Evolutionary conservation across 2,797 vertebrate genomes (phyloP).

Genomic region (Coreius guichenoti): DNA sequence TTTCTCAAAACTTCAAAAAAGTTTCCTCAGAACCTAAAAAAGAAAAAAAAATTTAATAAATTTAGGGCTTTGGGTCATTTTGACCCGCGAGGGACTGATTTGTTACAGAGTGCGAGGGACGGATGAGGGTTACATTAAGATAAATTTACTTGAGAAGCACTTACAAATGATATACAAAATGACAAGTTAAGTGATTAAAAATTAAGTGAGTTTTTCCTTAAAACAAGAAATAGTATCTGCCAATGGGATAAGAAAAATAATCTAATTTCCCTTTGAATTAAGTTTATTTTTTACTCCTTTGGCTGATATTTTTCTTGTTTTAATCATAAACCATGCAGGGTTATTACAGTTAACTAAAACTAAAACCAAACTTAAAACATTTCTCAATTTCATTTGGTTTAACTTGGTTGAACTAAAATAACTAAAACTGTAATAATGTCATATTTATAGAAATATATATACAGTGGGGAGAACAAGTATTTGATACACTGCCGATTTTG

Average conservation of each 20-base stretch:
- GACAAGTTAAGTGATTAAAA: background rate
- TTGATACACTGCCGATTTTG: too few species aligned
- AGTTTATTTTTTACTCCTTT: background rate
- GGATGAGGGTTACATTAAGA: too few species aligned
- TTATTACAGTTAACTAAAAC: background rate
- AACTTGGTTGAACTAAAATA: background rate
- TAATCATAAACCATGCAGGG: background rate
- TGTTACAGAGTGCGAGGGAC: too few species aligned
- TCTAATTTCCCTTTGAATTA: background rate
- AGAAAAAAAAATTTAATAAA: too few species aligned
- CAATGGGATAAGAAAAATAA: background rate
- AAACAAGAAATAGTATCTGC: background rate
- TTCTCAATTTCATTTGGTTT: background rate
- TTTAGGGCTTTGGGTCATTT: too few species aligned
- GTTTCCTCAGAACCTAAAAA: too few species aligned
- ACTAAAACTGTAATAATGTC: background rate
- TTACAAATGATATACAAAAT: background rate
- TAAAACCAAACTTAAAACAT: background rate
- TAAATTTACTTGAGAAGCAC: background rate
- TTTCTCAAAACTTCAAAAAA: too few species aligned
- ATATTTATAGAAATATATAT: background rate
- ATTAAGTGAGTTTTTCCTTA: background rate
- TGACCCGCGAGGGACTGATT: too few species aligned
- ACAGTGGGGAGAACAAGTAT: too few species aligned
- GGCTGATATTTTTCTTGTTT: background rate